phyloP scores from a whole-genome alignment of 2,113 vertebrate species.

The Balaeniceps rex region DNA sequence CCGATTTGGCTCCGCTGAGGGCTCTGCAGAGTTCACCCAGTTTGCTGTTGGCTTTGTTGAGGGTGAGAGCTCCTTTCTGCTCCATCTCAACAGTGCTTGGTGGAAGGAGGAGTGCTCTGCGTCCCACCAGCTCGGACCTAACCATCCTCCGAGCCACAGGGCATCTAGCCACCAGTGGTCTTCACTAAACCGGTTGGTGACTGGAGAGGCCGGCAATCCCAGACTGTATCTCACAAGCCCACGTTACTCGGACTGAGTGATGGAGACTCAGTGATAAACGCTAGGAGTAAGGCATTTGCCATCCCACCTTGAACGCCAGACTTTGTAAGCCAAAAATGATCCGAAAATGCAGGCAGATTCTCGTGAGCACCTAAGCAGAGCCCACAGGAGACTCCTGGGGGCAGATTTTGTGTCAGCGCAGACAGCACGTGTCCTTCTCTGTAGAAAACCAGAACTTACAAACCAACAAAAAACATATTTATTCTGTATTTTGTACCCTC shows the following conservation, averaged over 20 bases:
- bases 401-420: neutral
- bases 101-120: no score
- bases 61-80: neutral
- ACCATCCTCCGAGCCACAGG: neutral
- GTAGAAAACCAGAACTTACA: neutral
- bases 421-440: neutral
- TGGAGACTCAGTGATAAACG: neutral
- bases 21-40: neutral
- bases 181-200: neutral
- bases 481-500: neutral
- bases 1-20: conserved; percentile 33
- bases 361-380: neutral
- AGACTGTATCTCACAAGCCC: neutral
- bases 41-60: conserved; percentile 2
- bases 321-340: neutral
- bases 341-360: neutral
- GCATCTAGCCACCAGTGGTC: neutral
- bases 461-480: neutral
- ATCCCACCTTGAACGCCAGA: neutral
- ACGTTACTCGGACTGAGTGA: accelerated
- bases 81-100: neutral
- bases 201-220: neutral
- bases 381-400: neutral
- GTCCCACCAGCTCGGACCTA: neutral
- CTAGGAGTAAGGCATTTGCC: neutral